Evolutionary conservation across 2,113 vertebrate genomes (phyloP), one percentile per base, ranked within the genome.

Genomic region (Candoia aspera): DNA sequence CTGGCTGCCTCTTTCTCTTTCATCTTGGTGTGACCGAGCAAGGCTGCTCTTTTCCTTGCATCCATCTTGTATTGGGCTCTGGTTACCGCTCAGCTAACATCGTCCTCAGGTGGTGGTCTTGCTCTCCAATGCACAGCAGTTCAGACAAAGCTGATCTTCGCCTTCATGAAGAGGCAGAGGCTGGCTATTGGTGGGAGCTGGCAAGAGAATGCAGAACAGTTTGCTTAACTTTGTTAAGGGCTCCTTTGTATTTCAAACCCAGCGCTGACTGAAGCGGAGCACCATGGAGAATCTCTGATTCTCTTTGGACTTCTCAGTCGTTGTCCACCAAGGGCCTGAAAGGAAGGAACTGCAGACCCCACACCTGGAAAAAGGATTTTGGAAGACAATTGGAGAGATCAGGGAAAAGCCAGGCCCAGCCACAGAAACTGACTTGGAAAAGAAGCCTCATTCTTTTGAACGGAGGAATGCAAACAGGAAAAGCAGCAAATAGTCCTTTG

Each of bases 401-500:
- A 96, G 96, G 96, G 95, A 89, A 87, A 97, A 97, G 94, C 95
- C 95, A 95, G 95, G 93, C 96, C 92, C 42, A 84, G 94, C 93
- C 58, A 92, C 95, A 94, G 94, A 94, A 79, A 55, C 86, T 88
- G 59, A 29, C 94, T 96, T 96, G 94, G 95, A 96, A 64, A 96
- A 97, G 95, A 96, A 96, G 96, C 92, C 93, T 95, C 95, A 92
- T 95, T 96, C 95, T 96, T 95, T 96, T 83, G 94, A 96, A 95
- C 92, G 90, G 91, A 95, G 96, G 96, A 97, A 95, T 96, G 97
- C 97, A 96, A 97, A 96, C 94, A 96, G 96, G 97, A 97, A n/a
- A n/a, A 97, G 97, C 97, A 17, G 94, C 96, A 94, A 96, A 95
- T 94, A 97, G 96, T 96, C 96, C 97, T 97, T 97, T 97, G 96